Evolutionary conservation across 2,797 vertebrate genomes (phyloP), one percentile per base, ranked within the genome.

Genomic region (Clarias pachynema): DNA sequence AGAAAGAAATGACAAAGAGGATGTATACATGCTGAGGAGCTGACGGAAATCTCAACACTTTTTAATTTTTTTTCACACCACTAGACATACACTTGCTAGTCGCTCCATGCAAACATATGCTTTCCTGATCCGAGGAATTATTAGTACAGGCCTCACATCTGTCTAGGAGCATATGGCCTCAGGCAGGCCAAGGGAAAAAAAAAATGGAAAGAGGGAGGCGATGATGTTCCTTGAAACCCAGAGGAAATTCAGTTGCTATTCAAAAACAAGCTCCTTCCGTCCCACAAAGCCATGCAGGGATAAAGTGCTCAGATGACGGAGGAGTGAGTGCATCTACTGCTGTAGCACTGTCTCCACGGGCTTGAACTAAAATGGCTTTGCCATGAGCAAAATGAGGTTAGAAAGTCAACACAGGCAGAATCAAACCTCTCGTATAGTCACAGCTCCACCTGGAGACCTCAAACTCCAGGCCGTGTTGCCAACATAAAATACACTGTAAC

Each of bases 401-500:
- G 5, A 68, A 77, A 31, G 72, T 82, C 12, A 77, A 57, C 72
- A 68, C 10, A 69, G 40, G 68, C 60, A 24, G 22, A 59, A 8
- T 31, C 5, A 65, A n/a, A 37, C 34, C 81, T 10, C 73, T 75
- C 57, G 37, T 3, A 56, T 5, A 66, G 62, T 9, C 0, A 81
- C 82, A 57, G 84, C 92, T 89, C 26, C 87, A 99, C 97, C 97
- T 90, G 97, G 95, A 0, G 97, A 97, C 84, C 97, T 95, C 92
- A 99, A 99, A 16, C 97, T 97, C 98, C 97, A 99, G 18, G 96
- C 95, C 88, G 99, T 97, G 0, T 99, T 97, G 0, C 98, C 97
- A 0, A 66, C 60, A 49, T n/a, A 70, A 59, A 34, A 57, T 15
- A 57, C 80, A 56, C 31, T 6, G n/a, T 18, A 59, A 70, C 59